phyloP scores from a whole-genome alignment of 2,888 invertebrate species.

The Teleiodes luculella region DNA sequence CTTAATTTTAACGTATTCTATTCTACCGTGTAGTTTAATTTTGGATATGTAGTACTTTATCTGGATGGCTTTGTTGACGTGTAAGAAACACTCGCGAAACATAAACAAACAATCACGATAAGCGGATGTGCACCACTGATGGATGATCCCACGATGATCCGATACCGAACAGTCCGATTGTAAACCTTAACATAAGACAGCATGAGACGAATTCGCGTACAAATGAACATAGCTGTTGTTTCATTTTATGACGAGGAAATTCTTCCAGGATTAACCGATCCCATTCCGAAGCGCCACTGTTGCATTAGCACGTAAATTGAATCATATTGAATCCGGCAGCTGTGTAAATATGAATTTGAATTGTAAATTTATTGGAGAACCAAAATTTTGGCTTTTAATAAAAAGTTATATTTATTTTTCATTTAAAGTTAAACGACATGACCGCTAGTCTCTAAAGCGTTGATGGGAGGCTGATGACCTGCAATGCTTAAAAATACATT shows the following conservation, averaged over 20 bases:
- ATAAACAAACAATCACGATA: slow-evolving; percentile 44
- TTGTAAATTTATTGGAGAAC: slow-evolving; percentile 21
- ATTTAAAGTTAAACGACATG: not conserved
- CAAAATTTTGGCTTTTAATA: slow-evolving; percentile 3
- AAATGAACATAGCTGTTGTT: slow-evolving; percentile 4
- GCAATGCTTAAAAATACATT: slow-evolving; percentile 55
- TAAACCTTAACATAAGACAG: slow-evolving; percentile 7
- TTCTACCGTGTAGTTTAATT: not conserved
- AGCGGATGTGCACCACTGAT: slow-evolving; percentile 35
- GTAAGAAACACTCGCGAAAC: slow-evolving; percentile 40
- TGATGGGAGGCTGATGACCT: slow-evolving; percentile 52
- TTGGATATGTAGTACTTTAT: not conserved
- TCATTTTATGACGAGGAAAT: slow-evolving; percentile 15
- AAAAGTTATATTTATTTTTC: slow-evolving; percentile 7
- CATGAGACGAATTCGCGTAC: not conserved
- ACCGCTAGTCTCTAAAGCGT: not conserved
- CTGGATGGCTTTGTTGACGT: slow-evolving; percentile 38
- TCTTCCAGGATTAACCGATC: slow-evolving; percentile 27
- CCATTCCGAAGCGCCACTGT: slow-evolving; percentile 24
- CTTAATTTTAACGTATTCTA: not conserved
- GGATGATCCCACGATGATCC: no score
- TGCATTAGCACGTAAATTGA: slow-evolving; percentile 40
- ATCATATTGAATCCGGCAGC: slow-evolving; percentile 27
- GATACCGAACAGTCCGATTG: not conserved
- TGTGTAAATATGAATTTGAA: slow-evolving; percentile 35